Base-by-base conservation (phyloP, 35 echinoderm and acorn worm species). In the Patiria miniata region DNA sequence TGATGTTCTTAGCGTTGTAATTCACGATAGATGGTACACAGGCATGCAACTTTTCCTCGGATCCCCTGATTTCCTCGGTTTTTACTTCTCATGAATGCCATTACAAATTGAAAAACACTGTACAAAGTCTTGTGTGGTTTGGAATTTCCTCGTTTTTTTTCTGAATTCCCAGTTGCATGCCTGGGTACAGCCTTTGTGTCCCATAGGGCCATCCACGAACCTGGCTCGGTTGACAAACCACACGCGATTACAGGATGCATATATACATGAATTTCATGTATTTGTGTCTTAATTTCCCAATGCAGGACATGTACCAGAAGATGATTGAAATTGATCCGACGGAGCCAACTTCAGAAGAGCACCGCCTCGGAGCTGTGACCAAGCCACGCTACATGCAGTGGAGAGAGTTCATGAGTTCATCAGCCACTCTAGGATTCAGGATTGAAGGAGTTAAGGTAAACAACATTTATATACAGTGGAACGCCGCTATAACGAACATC, bases 301-400 rank as follows among this genome's bases (percentile, higher is more conserved):
- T 36, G 6, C 79, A 98, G 96, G 96, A 98, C 68, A 91, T 98
- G 89, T 98, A 94, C 82, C 81, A 94, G 79, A 98, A 98, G 87
- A 98, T 98, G 96, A 98, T 98, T 37, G 86, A 88, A 21, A 98
- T 98, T 39, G 96, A 98, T 77, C 86, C 89, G 2, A 91, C 83
- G 4, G 92, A 91, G 37, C 96, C 96, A 37, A 98, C 96, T 0
- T 77, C 82, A 1, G 96, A 98, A 54, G 96, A 98, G 39, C 78
- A 91, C 17, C 39, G 84, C 2, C 77, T 87, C 28, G 82, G 85
- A 61, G 96, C 96, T 28, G 87, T 97, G 39, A 98, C 89, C 7
- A 98, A 98, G 78, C 92, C 96, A 23, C 80, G 96, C 8, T 98
- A 98, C 86, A 98, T 98, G 96, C 96, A 98, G 78, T 98, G 96